A percentile compares a stretch with the other conserved stretches of the same genome.
Conservation (phyloP, 2,888 invertebrate genomes). For the Platycnemis pennipes region DNA sequence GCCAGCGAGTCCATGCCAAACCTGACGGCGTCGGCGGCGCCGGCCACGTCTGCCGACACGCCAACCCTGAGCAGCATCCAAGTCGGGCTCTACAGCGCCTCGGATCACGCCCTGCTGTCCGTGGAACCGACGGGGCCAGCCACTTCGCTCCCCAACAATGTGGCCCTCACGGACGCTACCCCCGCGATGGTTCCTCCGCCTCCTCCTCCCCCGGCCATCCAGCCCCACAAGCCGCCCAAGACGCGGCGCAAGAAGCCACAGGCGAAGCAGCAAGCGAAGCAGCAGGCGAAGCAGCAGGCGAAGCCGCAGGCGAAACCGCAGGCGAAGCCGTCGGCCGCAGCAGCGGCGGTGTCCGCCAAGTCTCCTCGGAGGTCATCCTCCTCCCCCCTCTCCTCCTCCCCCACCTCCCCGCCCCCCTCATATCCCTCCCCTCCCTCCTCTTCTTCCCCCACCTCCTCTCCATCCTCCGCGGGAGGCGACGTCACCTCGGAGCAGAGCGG, state of each 20-base stretch:
- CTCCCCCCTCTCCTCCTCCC: slow-evolving; percentile 69
- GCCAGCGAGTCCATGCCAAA: slow-evolving; percentile 88
- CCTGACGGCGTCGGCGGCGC: slow-evolving; percentile 76
- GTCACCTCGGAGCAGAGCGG: slow-evolving; percentile 91
- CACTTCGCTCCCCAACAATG: slow-evolving; percentile 25
- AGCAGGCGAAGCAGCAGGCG: neutral
- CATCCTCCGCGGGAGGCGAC: slow-evolving; percentile 77
- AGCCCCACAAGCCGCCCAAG: neutral
- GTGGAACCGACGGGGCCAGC: slow-evolving; percentile 72
- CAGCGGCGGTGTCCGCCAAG: slow-evolving; percentile 68
- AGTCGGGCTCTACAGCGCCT: slow-evolving; percentile 74
- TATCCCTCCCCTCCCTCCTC: slow-evolving; percentile 22
- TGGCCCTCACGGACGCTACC: slow-evolving; percentile 58
- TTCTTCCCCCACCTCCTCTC: slow-evolving; percentile 72
- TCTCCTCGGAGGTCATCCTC: slow-evolving; percentile 70
- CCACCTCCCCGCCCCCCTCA: slow-evolving; percentile 48
- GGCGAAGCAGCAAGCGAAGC: slow-evolving; percentile 70
- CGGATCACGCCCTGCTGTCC: slow-evolving; percentile 74
- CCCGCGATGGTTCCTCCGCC: slow-evolving; percentile 22
- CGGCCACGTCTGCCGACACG: slow-evolving; percentile 74
- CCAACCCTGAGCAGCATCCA: slow-evolving; percentile 73
- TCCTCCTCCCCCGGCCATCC: neutral
- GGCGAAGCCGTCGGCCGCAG: slow-evolving; percentile 70
- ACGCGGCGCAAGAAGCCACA: slow-evolving; percentile 65
- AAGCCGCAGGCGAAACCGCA: slow-evolving; percentile 65